Evolutionary conservation across 2,797 vertebrate species (phyloP).

Genomic region (Oreonectes daqikongensis): DNA sequence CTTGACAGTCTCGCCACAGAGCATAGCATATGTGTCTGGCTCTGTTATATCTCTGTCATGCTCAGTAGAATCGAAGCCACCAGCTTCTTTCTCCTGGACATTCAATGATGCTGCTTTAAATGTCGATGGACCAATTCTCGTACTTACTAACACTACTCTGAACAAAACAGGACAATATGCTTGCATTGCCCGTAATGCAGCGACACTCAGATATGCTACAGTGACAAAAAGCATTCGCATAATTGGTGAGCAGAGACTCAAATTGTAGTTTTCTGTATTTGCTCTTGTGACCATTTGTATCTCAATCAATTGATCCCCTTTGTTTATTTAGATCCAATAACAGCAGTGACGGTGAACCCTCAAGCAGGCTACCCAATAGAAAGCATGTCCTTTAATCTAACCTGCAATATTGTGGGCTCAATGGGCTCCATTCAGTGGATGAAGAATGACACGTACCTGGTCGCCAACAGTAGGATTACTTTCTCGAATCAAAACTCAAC

Average conservation of each 20-base stretch:
- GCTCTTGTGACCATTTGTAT: neutral
- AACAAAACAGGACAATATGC: conserved; percentile 66
- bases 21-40: conserved; percentile 58
- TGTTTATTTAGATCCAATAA: conserved; percentile 63
- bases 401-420: conserved; percentile 62
- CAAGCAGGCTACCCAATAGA: conserved; percentile 53
- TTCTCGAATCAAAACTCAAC: conserved; percentile 62
- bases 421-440: conserved; percentile 65
- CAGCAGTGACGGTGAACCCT: conserved; percentile 47
- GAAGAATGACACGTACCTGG: conserved; percentile 56
- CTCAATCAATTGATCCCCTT: neutral
- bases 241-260: conserved; percentile 62
- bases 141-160: conserved; percentile 43
- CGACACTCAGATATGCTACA: conserved; percentile 61
- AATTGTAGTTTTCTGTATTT: neutral
- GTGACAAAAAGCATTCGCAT: conserved; percentile 53
- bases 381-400: conserved; percentile 57
- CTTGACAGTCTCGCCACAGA: conserved; percentile 54
- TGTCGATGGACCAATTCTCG: conserved; percentile 22
- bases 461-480: conserved; percentile 38
- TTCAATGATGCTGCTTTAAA: conserved; percentile 51
- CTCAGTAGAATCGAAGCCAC: conserved; percentile 66
- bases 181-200: conserved; percentile 68
- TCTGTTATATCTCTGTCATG: conserved; percentile 68
- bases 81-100: conserved; percentile 65